Evolutionary conservation across 2,888 invertebrate genomes (phyloP).

Genomic region (Drosophila falleni): DNA sequence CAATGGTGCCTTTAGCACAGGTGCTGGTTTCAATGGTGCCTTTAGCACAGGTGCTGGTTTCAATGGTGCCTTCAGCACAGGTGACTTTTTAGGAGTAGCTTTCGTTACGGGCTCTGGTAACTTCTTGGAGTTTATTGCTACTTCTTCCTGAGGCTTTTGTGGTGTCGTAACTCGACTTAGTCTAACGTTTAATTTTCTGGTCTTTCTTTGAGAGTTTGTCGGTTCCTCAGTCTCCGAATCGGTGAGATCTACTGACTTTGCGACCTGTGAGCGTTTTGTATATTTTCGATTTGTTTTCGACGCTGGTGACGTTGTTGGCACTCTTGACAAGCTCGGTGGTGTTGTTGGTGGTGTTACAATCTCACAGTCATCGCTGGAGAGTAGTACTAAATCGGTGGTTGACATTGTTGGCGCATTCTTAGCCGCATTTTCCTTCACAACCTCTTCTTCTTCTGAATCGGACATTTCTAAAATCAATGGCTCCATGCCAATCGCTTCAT

Average conservation of each 20-base stretch:
- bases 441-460: constrained; percentile 74
- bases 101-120: neutral
- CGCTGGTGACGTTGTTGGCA: constrained; percentile 13
- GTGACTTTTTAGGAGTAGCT: neutral
- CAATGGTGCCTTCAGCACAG: neutral
- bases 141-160: neutral
- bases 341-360: constrained; percentile 43
- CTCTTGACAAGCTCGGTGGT: constrained; percentile 7
- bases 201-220: neutral
- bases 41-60: neutral
- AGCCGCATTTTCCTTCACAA: neutral
- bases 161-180: constrained; percentile 12
- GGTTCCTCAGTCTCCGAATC: constrained; percentile 56
- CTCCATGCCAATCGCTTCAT: constrained; percentile 82
- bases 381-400: constrained; percentile 33
- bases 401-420: neutral
- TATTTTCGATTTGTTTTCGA: constrained; percentile 31
- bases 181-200: constrained; percentile 20
- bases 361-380: constrained; percentile 76
- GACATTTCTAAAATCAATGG: constrained; percentile 82
- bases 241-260: constrained; percentile 19
- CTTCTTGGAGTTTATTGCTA: neutral
- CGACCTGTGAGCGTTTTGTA: constrained; percentile 25
- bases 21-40: constrained; percentile 1
- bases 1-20: neutral